Conservation (phyloP, 1,140 invertebrate species). For the Linepithema humile region DNA sequence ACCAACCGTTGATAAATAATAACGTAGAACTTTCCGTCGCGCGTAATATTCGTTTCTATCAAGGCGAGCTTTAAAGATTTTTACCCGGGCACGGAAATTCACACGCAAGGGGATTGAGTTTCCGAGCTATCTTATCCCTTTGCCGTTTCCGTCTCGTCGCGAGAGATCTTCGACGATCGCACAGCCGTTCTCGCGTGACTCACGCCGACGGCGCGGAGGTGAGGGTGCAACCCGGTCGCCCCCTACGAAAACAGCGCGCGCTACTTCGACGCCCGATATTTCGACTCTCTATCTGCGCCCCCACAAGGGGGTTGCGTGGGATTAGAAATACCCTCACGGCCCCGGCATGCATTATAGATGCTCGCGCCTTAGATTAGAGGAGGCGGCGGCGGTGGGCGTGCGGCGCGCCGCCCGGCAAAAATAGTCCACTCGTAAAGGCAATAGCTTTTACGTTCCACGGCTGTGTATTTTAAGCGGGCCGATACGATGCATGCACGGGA, state of each 20-base stretch:
- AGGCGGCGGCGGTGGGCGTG: constrained; percentile 36
- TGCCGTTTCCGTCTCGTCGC: constrained; percentile 54
- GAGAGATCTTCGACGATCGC: constrained; percentile 41
- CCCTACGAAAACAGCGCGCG: constrained; percentile 56
- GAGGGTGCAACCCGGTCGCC: constrained; percentile 41
- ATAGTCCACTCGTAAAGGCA: constrained; percentile 62
- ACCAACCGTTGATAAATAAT: not conserved
- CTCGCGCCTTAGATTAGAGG: constrained; percentile 62
- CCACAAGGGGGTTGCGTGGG: constrained; percentile 31
- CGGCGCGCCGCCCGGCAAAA: constrained; percentile 30
- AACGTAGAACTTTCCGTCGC: constrained; percentile 16
- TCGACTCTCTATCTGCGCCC: constrained; percentile 13
- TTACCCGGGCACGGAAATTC: constrained; percentile 25
- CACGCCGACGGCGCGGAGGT: constrained; percentile 14
- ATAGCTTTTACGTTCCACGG: constrained; percentile 51
- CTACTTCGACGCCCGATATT: constrained; percentile 66
- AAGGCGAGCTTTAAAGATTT: constrained; percentile 36
- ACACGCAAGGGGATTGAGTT: constrained; percentile 49
- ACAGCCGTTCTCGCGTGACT: constrained; percentile 66
- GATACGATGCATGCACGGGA: constrained; percentile 29
- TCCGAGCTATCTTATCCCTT: constrained; percentile 55
- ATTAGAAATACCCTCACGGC: constrained; percentile 66
- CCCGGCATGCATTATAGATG: constrained; percentile 69
- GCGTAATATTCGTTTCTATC: constrained; percentile 6
- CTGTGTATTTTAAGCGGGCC: constrained; percentile 36